Percentiles rank a stretch among this genome's conserved stretches.
Conservation (phyloP, 2,888 invertebrate species). For the Trichopria drosophilae region DNA sequence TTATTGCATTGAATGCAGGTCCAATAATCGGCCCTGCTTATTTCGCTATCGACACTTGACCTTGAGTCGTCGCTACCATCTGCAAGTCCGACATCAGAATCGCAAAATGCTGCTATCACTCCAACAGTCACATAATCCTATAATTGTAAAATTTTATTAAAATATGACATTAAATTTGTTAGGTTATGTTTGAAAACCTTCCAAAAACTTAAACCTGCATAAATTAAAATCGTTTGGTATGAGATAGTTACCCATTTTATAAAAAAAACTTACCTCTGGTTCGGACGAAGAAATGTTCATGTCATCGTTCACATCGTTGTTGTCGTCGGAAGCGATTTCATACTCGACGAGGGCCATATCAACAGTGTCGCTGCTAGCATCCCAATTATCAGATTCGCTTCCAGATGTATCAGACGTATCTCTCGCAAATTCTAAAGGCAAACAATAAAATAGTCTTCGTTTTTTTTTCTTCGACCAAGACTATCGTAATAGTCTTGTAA, state of each 20-base stretch:
- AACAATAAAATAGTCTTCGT: no score
- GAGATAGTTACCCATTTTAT: background rate
- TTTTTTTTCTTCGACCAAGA: no score
- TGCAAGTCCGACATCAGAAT: slow-evolving; percentile 43
- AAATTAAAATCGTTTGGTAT: background rate
- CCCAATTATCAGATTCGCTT: slow-evolving; percentile 39
- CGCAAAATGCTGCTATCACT: slow-evolving; percentile 40
- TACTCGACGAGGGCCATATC: slow-evolving; percentile 42
- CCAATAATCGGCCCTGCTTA: slow-evolving; percentile 66
- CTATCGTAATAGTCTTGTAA: no score
- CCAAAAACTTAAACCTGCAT: slow-evolving; percentile 2
- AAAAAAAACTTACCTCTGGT: slow-evolving; percentile 41
- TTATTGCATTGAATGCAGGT: slow-evolving; percentile 68
- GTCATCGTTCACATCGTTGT: slow-evolving; percentile 41
- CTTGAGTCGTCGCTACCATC: slow-evolving; percentile 50
- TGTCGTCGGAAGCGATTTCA: slow-evolving; percentile 46
- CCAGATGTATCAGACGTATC: slow-evolving; percentile 49
- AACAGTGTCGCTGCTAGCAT: slow-evolving; percentile 32
- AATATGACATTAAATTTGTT: background rate
- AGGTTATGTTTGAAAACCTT: background rate
- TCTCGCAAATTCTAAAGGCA: slow-evolving; percentile 42
- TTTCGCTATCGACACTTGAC: slow-evolving; percentile 56
- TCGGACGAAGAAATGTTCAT: slow-evolving; percentile 42
- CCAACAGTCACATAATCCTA: slow-evolving; percentile 43
- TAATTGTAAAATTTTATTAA: slow-evolving; percentile 17